A percentile compares a stretch with the other conserved stretches of the same genome.
These are phyloP conservation scores for Lasioglossum vierecki DNA, from an alignment of 2,888 invertebrate genomes.

Conservation along the genomic window DNA sequence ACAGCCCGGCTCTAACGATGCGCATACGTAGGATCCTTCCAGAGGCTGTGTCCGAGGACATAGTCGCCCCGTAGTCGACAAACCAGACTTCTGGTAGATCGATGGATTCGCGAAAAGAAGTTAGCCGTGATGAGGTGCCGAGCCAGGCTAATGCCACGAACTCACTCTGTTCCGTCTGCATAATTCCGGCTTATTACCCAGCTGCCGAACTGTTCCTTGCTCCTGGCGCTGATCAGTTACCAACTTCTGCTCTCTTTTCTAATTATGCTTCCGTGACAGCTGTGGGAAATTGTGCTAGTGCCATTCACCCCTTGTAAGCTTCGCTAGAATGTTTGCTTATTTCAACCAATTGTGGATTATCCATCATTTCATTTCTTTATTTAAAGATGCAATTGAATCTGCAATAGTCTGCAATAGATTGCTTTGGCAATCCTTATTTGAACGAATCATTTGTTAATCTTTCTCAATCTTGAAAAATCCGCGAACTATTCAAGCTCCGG, in stretches of 20 bases:
- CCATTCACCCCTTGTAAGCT: not conserved
- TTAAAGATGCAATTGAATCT: too few species aligned
- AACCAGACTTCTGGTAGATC: slow-evolving; percentile 26
- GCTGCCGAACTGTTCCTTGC: not conserved
- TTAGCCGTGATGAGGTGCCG: slow-evolving; percentile 12
- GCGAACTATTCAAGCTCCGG: not conserved
- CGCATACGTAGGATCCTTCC: slow-evolving; percentile 57
- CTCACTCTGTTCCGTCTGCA: slow-evolving; percentile 17
- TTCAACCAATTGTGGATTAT: not conserved
- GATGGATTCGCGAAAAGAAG: slow-evolving; percentile 35
- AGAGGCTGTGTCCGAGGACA: slow-evolving; percentile 54
- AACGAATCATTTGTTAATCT: not conserved
- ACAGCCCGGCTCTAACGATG: slow-evolving; percentile 74
- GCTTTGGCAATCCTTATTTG: not conserved
- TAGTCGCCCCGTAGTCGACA: slow-evolving; percentile 2
- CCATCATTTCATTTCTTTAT: not conserved
- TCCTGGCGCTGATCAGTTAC: not conserved
- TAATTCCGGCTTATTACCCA: slow-evolving; percentile 9
- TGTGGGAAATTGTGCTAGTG: not conserved
- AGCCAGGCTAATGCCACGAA: not conserved
- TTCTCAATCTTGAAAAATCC: not conserved
- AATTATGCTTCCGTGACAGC: not conserved
- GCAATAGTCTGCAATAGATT: too few species aligned
- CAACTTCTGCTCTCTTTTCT: not conserved
- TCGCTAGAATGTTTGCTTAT: not conserved